These are phyloP conservation scores for Himalopsyche tibetana DNA, from an alignment of 2,888 invertebrate genomes.

Conservation along the genomic window DNA sequence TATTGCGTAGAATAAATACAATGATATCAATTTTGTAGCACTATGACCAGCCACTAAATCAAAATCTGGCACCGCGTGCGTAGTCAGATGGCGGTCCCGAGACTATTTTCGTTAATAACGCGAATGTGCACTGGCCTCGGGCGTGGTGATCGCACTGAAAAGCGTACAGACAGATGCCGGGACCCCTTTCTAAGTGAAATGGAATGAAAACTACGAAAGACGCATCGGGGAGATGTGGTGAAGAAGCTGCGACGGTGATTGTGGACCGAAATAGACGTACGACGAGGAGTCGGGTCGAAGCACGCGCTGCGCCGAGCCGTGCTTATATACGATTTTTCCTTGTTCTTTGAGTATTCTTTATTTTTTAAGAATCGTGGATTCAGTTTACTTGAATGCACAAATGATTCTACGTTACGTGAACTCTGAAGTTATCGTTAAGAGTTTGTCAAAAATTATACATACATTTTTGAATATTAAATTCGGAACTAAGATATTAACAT, in stretches of 20 bases:
- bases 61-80: constrained; percentile 20
- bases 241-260: constrained; percentile 1
- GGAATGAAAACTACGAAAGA: background rate
- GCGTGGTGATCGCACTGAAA: constrained; percentile 19
- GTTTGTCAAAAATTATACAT: too few species aligned
- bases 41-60: too few species aligned
- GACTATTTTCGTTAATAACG: constrained; percentile 36
- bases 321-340: background rate
- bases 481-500: too few species aligned
- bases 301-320: background rate
- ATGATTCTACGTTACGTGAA: background rate
- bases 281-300: background rate
- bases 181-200: constrained; percentile 38
- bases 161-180: constrained; percentile 36
- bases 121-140: background rate
- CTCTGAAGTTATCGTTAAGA: too few species aligned
- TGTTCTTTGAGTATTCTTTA: background rate
- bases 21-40: too few species aligned
- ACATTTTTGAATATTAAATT: too few species aligned
- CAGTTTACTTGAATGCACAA: background rate
- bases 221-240: background rate
- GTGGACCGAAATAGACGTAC: constrained; percentile 16
- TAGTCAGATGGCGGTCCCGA: background rate
- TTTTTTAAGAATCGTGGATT: background rate
- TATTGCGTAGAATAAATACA: too few species aligned